phyloP scores from a whole-genome alignment of 2,888 invertebrate species.

The Zygaena filipendulae region DNA sequence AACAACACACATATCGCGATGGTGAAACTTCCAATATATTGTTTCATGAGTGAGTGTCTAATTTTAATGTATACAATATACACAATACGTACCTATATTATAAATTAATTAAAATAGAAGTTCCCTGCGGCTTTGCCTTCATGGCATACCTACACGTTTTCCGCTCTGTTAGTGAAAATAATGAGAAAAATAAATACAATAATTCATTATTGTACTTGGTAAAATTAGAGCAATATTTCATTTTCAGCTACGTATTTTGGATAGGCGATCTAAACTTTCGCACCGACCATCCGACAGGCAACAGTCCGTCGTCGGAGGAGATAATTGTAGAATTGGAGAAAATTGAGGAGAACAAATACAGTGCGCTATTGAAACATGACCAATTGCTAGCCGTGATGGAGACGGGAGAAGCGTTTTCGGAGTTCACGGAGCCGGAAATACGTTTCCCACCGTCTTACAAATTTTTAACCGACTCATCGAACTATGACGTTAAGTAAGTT shows the following conservation, averaged over 20 bases:
- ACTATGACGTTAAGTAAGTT: slow-evolving; percentile 83
- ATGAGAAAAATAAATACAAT: too few relatives aligned
- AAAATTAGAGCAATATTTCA: too few relatives aligned
- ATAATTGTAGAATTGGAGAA: slow-evolving; percentile 73
- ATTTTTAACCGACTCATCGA: slow-evolving; percentile 77
- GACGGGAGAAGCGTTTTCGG: slow-evolving; percentile 83
- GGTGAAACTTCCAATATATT: slow-evolving; percentile 84
- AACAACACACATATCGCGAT: slow-evolving; percentile 83
- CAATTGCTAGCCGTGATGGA: slow-evolving; percentile 78
- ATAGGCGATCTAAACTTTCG: slow-evolving; percentile 93
- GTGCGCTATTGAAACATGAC: slow-evolving; percentile 77
- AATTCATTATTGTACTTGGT: too few relatives aligned
- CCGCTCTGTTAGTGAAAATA: too few relatives aligned
- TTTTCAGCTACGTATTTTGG: slow-evolving; percentile 87
- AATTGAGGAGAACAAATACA: slow-evolving; percentile 74
- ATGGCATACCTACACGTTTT: too few relatives aligned
- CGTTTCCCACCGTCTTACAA: slow-evolving; percentile 91
- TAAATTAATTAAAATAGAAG: too few relatives aligned
- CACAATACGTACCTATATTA: too few relatives aligned
- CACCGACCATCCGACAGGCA: slow-evolving; percentile 71
- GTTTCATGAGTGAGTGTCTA: slow-evolving; percentile 84
- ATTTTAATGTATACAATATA: neutral
- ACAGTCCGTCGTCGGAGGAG: slow-evolving; percentile 71
- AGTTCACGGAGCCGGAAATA: slow-evolving; percentile 78
- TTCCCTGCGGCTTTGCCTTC: too few relatives aligned